Conservation (phyloP, 2,888 invertebrate genomes). For the Cataglyphis cursor region DNA sequence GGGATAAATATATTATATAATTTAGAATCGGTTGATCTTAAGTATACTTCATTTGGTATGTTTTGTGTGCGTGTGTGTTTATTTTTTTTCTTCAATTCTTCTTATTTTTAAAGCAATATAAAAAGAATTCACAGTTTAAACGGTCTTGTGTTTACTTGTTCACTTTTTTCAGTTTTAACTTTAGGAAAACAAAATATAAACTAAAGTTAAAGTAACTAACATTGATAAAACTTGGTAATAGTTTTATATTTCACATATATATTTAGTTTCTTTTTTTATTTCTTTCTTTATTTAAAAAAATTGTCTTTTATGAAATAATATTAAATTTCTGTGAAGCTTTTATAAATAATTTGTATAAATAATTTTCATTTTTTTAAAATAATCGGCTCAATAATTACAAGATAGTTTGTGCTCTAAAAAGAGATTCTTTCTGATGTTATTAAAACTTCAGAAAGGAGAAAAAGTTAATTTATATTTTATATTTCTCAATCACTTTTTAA, state of each 20-base stretch:
- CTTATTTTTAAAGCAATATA: not conserved
- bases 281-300: not conserved
- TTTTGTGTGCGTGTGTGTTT: not conserved
- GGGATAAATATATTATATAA: not conserved
- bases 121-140: not conserved
- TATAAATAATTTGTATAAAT: not conserved
- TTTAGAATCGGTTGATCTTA: not conserved
- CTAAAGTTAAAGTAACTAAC: constrained; percentile 5
- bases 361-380: constrained; percentile 13
- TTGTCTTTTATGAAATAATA: not conserved
- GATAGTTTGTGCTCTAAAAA: not conserved
- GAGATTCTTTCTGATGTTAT: not conserved
- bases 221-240: constrained; percentile 16
- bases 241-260: not conserved
- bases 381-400: not conserved
- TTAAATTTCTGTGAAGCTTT: not conserved
- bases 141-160: not conserved
- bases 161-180: not conserved
- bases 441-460: not conserved
- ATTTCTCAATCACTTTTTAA: constrained; percentile 24
- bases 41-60: not conserved
- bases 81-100: not conserved
- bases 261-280: not conserved
- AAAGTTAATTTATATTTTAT: constrained; percentile 35
- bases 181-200: constrained; percentile 7